These are phyloP conservation scores for Pyrocoelia pectoralis DNA, from an alignment of 2,888 invertebrate genomes.

Conservation along the genomic window DNA sequence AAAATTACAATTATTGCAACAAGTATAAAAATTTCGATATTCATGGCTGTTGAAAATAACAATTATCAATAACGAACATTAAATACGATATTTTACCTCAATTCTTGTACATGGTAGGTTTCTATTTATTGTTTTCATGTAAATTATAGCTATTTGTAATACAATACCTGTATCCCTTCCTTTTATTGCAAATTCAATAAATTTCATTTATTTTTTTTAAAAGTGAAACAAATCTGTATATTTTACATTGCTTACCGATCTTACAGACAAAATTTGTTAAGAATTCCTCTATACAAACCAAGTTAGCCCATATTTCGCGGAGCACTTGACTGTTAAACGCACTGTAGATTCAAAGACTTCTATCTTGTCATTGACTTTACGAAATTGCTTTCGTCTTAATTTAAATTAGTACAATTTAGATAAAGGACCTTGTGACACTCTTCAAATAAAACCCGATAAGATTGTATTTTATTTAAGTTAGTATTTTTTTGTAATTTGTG, in stretches of 20 bases:
- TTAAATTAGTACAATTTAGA: not conserved
- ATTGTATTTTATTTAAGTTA: no score
- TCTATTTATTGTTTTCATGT: not conserved
- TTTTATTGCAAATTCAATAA: no score
- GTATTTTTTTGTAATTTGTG: no score
- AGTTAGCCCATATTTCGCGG: not conserved
- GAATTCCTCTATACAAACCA: not conserved
- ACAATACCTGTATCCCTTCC: no score
- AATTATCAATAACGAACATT: not conserved
- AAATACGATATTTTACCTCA: slow-evolving; percentile 15
- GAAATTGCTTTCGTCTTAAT: not conserved
- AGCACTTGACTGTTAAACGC: not conserved
- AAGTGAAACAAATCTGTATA: not conserved
- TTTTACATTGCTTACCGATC: slow-evolving; percentile 1
- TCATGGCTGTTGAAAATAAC: slow-evolving; percentile 40
- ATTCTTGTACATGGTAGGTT: slow-evolving; percentile 18
- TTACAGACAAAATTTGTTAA: not conserved
- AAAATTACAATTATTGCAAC: slow-evolving; percentile 50
- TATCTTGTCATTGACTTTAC: not conserved
- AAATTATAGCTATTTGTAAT: no score
- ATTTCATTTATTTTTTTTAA: no score
- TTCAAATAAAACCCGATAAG: not conserved
- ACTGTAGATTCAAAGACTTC: not conserved
- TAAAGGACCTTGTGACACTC: not conserved
- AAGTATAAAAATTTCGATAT: slow-evolving; percentile 48